Evolutionary conservation across 1,140 invertebrate species (phyloP).

Genomic region (Lamellibrachia luymesi): DNA sequence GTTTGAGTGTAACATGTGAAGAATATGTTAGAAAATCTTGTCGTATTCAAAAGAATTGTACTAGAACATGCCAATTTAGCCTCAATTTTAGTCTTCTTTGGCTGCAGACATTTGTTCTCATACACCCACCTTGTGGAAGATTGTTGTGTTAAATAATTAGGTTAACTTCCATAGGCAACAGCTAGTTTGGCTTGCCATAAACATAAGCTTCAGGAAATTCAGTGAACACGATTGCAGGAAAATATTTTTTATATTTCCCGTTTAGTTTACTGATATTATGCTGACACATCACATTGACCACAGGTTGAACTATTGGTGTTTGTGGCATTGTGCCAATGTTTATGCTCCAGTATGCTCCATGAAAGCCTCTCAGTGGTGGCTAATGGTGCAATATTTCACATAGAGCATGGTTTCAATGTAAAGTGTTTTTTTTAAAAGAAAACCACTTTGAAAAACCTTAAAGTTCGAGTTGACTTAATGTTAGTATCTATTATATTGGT

Average conservation of each 20-base stretch:
- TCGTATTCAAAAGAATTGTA: too few relatives aligned
- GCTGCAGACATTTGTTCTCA: too few relatives aligned
- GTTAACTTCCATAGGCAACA: too few relatives aligned
- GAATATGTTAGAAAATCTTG: too few relatives aligned
- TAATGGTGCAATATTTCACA: background rate
- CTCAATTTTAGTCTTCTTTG: too few relatives aligned
- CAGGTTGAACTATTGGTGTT: background rate
- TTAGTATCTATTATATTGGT: too few relatives aligned
- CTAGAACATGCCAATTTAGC: too few relatives aligned
- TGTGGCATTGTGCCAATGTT: background rate
- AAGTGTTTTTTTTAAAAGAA: background rate
- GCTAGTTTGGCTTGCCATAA: too few relatives aligned
- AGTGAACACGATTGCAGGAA: background rate
- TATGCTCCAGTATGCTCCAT: background rate
- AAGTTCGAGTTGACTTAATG: background rate
- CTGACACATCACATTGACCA: too few relatives aligned
- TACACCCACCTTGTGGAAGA: too few relatives aligned
- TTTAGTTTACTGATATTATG: background rate
- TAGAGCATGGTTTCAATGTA: background rate
- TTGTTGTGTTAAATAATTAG: too few relatives aligned
- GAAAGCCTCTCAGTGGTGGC: background rate
- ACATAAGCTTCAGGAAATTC: background rate
- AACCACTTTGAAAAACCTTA: background rate
- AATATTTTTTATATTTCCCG: background rate
- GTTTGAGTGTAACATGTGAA: too few relatives aligned